A percentile compares a stretch with the other conserved stretches of the same genome.
Evolutionary conservation across 53 echinoderm and acorn worm species (phyloP).

Genomic region (Patiria pectinifera): DNA sequence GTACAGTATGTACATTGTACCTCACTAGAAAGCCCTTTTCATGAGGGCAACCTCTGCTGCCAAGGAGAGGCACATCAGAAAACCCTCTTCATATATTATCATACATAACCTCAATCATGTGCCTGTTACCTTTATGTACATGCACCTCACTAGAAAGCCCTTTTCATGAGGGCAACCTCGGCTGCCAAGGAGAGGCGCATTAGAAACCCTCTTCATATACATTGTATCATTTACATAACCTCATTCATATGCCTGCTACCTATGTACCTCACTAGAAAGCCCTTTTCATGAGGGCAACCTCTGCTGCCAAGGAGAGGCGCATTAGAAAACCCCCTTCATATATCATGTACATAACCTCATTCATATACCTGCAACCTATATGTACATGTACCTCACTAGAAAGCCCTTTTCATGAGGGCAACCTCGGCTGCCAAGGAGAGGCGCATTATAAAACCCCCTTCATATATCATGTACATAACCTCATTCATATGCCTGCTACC

Average conservation of each 20-base stretch:
- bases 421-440: constrained; percentile 75
- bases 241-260: background rate
- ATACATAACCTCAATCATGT: background rate
- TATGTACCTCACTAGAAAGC: constrained; percentile 59
- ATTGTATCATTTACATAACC: no score
- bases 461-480: no score
- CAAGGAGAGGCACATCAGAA: constrained; percentile 52
- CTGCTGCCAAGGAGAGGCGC: constrained; percentile 76
- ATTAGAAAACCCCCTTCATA: no score
- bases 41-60: constrained; percentile 79
- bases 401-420: constrained; percentile 76
- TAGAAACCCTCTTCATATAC: no score
- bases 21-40: background rate
- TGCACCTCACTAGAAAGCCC: constrained; percentile 61
- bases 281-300: constrained; percentile 76
- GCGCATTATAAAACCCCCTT: background rate
- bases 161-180: constrained; percentile 74
- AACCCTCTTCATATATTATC: background rate
- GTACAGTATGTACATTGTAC: background rate
- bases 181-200: constrained; percentile 73
- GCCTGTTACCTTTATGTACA: background rate
- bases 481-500: background rate
- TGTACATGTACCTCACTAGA: constrained; percentile 31
- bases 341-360: background rate
- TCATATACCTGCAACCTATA: background rate